These are phyloP conservation scores for Polypedilum pembai DNA, from an alignment of 1,140 invertebrate species.

Conservation along the genomic window DNA sequence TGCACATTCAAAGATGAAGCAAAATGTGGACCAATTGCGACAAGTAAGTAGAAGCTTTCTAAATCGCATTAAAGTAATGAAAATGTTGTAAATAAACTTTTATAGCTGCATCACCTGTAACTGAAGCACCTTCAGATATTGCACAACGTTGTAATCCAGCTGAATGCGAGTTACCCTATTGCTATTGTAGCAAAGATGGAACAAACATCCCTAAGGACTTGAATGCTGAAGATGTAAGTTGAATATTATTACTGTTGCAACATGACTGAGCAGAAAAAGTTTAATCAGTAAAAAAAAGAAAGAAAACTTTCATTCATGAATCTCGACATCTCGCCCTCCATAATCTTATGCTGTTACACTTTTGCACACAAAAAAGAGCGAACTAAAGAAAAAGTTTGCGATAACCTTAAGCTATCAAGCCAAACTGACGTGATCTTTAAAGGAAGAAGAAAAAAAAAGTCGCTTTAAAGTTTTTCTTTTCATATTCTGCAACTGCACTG, in stretches of 20 bases:
- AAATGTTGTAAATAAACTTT: not conserved
- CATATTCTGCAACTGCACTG: no score
- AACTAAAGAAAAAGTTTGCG: not conserved
- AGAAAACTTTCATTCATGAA: not conserved
- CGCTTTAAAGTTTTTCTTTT: not conserved
- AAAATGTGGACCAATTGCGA: conserved; percentile 77
- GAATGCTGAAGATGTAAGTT: conserved; percentile 66
- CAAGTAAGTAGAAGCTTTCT: conserved; percentile 57
- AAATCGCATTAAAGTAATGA: not conserved
- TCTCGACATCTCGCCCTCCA: not conserved
- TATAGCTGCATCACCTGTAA: conserved; percentile 66
- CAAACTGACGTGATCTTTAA: not conserved
- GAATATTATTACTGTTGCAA: conserved; percentile 13
- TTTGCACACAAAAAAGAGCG: not conserved
- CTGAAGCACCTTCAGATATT: conserved; percentile 68
- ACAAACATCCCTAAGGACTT: conserved; percentile 76
- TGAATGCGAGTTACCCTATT: conserved; percentile 77
- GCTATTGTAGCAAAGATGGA: conserved; percentile 88
- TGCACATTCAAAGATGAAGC: conserved; percentile 88
- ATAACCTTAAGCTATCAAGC: not conserved
- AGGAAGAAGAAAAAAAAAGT: conserved; percentile 6
- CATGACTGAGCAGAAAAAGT: not conserved
- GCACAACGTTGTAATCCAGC: conserved; percentile 68
- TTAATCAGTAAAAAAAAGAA: not conserved
- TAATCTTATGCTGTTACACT: not conserved